A percentile compares a stretch with the other conserved stretches of the same genome.
Evolutionary conservation across 2,113 vertebrate species (phyloP).

Genomic region (Poecile atricapillus): DNA sequence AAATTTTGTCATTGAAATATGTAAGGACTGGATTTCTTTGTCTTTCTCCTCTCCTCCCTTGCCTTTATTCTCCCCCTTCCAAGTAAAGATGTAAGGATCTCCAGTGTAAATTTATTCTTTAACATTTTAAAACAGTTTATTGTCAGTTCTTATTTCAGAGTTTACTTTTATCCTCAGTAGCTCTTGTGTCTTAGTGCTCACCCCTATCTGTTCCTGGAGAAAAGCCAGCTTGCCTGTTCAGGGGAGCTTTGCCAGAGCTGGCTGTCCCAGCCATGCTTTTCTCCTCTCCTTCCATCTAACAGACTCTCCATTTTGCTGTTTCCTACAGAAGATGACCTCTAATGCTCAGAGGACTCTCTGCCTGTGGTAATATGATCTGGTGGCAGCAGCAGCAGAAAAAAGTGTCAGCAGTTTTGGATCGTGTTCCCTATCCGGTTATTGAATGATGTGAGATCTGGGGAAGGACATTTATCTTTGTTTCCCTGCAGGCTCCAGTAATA

Average conservation of each 20-base stretch:
- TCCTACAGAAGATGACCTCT: slow-evolving; percentile 16
- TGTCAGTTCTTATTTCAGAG: not conserved
- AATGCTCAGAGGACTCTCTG: not conserved
- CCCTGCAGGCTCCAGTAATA: not conserved
- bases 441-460: not conserved
- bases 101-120: not conserved
- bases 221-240: not conserved
- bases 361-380: slow-evolving; percentile 17
- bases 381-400: slow-evolving; percentile 24
- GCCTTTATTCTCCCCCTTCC: not conserved
- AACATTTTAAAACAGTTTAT: not conserved
- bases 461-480: slow-evolving; percentile 1
- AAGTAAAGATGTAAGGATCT: not conserved
- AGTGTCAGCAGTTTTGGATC: slow-evolving; percentile 1
- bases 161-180: not conserved
- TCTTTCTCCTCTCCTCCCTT: not conserved
- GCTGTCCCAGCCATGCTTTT: not conserved
- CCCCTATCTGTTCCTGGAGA: not conserved
- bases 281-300: not conserved
- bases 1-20: not conserved
- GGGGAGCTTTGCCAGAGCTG: not conserved
- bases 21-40: not conserved
- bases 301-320: not conserved
- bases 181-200: not conserved
- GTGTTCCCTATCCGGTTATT: not conserved